Evolutionary conservation across 2,888 invertebrate genomes (phyloP), one percentile per base, ranked within the genome.

Genomic region (Caradrina clavipalpis): DNA sequence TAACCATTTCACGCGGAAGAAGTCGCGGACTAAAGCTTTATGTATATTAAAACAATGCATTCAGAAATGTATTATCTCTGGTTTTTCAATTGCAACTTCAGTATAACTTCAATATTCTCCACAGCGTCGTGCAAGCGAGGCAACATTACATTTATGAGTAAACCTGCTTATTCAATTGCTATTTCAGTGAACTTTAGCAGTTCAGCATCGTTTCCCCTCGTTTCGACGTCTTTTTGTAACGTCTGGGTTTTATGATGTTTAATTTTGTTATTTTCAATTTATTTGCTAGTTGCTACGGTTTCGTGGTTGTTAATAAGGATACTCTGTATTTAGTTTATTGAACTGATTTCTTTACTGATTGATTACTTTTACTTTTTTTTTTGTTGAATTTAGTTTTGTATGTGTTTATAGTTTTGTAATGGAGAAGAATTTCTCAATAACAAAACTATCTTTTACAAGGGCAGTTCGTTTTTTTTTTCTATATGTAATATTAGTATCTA

Each of bases 111-210:
- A 57, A 68, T 60, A 63, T 65, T 63, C 55, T 51, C 15, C 45
- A 51, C 17, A 47, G 17, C 65, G 47, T 19, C 45, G 47, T 64
- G 63, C 47, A 47, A 66, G 56, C 78, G 54, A 68, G 39, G 60
- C 61, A 76, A 62, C 68, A 73, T 69, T 72, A 70, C 66, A 76
- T 58, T 64, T 64, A 68, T 22, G 50, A 67, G 49, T 53, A 39
- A 64, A 53, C 42, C 47, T 51, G 49, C 54, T 79, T 76, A 80
- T 80, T 74, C 55, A 65, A 73, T 78, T 72, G 68, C 64, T 73
- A 66, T 71, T 69, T 69, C 49, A 60, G 21, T 69, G 60, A 71
- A 57, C 50, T 70, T 66, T 66, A 35, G 58, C 50, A 55, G 47
- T 70, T 66, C 66, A 35, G 56, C 45, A 22, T 70, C 66, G 50